Evolutionary conservation across 2,888 invertebrate species (phyloP), one percentile per base, ranked within the genome.

Genomic region (Leptothorax acervorum): DNA sequence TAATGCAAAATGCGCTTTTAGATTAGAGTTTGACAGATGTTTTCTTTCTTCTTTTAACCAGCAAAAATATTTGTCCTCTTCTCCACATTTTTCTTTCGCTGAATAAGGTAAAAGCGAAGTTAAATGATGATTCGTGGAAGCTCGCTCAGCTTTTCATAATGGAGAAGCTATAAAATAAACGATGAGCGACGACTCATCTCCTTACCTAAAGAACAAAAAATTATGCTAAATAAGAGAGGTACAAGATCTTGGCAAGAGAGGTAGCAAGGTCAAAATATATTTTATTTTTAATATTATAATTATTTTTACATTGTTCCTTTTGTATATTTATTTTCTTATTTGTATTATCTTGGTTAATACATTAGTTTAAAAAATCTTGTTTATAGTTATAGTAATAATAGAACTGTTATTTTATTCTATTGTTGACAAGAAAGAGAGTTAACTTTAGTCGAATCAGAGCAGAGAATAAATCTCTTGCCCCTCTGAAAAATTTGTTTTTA

Each of bases 81-180:
- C 66, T n/a, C 45, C 39, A 39, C 51, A 35, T 81, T 68, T 74
- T 68, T 57, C 63, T 85, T 55, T 51, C 45, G 89, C 84, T 88
- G 88, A 88, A 89, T 88, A 87, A 89, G 87, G 85, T 48, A 81
- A 85, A 82, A 71, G 35, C 66, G 66, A 84, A 86, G 88, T 89
- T 86, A 87, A 88, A 89, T 85, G 85, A 85, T 84, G 82, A 84
- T 83, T 73, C 68, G 45, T 8, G 79, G 57, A 63, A 82, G 76
- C 82, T 71, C 55, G 62, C 74, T 60, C 53, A 65, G 86, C 76
- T 76, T 45, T 74, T n/a, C n/a, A 74, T 42, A 60, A 60, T 60
- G 31, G 39, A 57, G 28, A 60, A n/a, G 28, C n/a, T 45, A 42
- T 74, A 60, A 74, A 60, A 74, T 45, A n/a, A 74, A 68, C 74